Conservation (phyloP, 2,888 invertebrate genomes). For the Cetonia aurata region DNA sequence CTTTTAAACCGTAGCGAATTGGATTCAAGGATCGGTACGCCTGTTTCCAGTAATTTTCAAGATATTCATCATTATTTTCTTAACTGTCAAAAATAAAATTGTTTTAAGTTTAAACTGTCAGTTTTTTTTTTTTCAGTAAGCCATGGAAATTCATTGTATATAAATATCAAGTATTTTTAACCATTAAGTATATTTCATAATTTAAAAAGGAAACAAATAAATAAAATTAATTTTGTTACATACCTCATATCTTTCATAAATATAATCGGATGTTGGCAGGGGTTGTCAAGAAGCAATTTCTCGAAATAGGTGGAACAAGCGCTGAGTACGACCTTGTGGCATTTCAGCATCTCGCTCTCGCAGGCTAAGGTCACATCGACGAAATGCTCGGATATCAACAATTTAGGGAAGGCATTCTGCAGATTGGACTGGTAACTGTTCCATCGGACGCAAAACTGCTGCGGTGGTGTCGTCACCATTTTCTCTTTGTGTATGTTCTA, state of each 20-base stretch:
- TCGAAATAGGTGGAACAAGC: constrained; percentile 90
- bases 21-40: no score
- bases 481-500: constrained; percentile 40
- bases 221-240: not conserved
- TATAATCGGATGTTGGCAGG: constrained; percentile 88
- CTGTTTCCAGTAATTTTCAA: no score
- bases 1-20: no score
- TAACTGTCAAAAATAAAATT: not conserved
- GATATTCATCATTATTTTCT: not conserved
- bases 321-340: constrained; percentile 88
- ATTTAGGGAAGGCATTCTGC: constrained; percentile 81
- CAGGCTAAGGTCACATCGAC: constrained; percentile 91
- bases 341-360: constrained; percentile 86
- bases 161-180: no score
- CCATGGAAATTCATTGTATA: no score
- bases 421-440: constrained; percentile 86
- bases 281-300: constrained; percentile 82
- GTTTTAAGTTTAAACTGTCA: not conserved
- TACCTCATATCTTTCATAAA: constrained; percentile 86
- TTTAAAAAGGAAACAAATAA: not conserved
- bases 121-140: no score
- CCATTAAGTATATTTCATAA: no score
- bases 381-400: constrained; percentile 83
- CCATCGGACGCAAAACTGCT: constrained; percentile 84
- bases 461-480: constrained; percentile 65